phyloP scores from a whole-genome alignment of 1,140 invertebrate genomes.

The Drosophila sp. region DNA sequence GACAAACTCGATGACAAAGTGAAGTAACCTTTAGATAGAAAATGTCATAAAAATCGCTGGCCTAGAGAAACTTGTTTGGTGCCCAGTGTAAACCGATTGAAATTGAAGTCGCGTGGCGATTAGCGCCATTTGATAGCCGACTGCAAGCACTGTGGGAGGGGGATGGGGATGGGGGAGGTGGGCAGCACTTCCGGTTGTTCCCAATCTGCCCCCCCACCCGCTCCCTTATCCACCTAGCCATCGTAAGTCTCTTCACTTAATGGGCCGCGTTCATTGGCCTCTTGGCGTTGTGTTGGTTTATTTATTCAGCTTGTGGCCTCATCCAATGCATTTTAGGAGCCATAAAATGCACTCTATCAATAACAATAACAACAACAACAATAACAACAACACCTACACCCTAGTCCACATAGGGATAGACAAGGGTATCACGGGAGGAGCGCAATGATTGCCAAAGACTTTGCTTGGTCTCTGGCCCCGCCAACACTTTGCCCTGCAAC shows the following conservation, averaged over 20 bases:
- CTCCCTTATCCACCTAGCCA: not conserved
- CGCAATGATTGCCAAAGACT: constrained; percentile 65
- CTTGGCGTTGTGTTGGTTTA: constrained; percentile 42
- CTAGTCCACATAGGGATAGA: constrained; percentile 68
- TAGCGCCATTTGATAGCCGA: constrained; percentile 66
- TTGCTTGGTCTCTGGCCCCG: constrained; percentile 9
- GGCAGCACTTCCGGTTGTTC: constrained; percentile 53
- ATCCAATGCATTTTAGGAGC: constrained; percentile 38
- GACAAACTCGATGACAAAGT: constrained; percentile 5
- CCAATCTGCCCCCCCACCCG: not conserved
- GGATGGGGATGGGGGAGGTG: too few species aligned
- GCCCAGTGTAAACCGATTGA: constrained; percentile 44
- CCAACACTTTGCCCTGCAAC: constrained; percentile 16
- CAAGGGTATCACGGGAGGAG: constrained; percentile 38
- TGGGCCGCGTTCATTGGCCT: constrained; percentile 52
- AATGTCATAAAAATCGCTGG: not conserved
- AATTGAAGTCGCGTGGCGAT: constrained; percentile 72
- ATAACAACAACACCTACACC: constrained; percentile 19
- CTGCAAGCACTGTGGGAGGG: too few species aligned
- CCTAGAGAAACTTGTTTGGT: constrained; percentile 27
- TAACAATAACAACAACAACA: constrained; percentile 26
- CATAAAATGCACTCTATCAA: constrained; percentile 35
- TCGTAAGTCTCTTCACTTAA: not conserved
- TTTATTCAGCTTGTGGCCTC: constrained; percentile 54
- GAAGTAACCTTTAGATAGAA: not conserved